phyloP scores from a whole-genome alignment of 1,140 invertebrate genomes.

The Drosophila virilis region DNA sequence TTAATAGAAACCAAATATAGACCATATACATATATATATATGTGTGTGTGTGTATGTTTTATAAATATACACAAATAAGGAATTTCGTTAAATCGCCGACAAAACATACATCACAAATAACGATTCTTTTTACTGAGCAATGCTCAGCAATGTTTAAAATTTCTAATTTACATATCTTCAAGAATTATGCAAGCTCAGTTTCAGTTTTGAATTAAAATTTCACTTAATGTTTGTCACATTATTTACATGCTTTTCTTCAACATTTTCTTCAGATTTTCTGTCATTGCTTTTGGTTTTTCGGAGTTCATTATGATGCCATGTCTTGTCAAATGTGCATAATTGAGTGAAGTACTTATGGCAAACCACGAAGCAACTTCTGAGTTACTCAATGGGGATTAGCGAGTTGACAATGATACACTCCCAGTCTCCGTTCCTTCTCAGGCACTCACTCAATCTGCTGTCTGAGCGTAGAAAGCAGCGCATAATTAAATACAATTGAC shows the following conservation, averaged over 20 bases:
- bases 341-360: slow-evolving; percentile 38
- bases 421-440: not conserved
- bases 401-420: slow-evolving; percentile 6
- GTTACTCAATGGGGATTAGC: slow-evolving; percentile 11
- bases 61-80: no score
- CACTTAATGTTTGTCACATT: not conserved
- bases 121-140: no score
- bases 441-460: not conserved
- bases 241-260: not conserved
- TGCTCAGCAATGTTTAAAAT: no score
- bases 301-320: slow-evolving; percentile 33
- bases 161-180: no score
- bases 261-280: slow-evolving; percentile 12
- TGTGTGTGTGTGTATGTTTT: no score
- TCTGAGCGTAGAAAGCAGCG: slow-evolving; percentile 24
- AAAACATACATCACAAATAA: no score
- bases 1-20: not conserved
- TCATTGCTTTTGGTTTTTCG: slow-evolving; percentile 13
- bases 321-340: slow-evolving; percentile 48
- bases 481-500: slow-evolving; percentile 79
- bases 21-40: not conserved
- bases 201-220: slow-evolving; percentile 2
- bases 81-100: no score
- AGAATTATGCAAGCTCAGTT: not conserved
- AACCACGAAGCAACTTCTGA: slow-evolving; percentile 23